Base-by-base conservation (phyloP, 2,113 vertebrate species). In the Damaliscus lunatus region DNA sequence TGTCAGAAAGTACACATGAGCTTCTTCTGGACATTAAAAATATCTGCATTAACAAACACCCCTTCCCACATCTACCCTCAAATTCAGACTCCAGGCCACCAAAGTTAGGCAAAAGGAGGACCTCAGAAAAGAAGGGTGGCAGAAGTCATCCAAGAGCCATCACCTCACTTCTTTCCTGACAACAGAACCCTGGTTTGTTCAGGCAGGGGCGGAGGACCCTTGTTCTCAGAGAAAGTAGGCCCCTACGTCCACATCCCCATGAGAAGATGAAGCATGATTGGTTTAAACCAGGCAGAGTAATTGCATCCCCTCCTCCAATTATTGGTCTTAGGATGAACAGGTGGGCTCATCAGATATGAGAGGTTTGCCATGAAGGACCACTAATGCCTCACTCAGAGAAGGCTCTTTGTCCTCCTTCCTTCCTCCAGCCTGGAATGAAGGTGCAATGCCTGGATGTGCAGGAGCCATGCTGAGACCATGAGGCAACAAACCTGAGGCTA, bases 21-120 rank as follows among this genome's bases (percentile, higher is more conserved):
- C 17, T 77, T 48, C 21, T 93, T 83, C 17, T 52, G 25, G 10
- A 57, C 29, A 12, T 82, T 17, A 94, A 84, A 90, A 78, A 55
- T 90, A 84, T 55, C 78, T 94, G 12, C 36, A 87, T 57, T 78
- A 96, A 83, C n/a, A 89, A n/a, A 84, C 4, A 67, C 3, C 23
- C 4, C 60, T 67, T 48, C 50, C 59, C 40, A 62, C 4, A 25
- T 40, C 25, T 7, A 33, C 19, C 7, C 36, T 29, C 59, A 80
- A 87, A 53, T 62, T 74, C 43, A 84, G 43, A 81, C 4, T 36
- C 27, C 25, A 53, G 15, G 31, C 33, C 74, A 89, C 36, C 74
- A 46, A 85, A 53, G 33, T 21, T 8, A 36, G 31, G 17, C 19
- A 83, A 67, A 90, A 59, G 12, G 29, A 91, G 7, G 21, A 36